Percentiles rank a stretch among this genome's conserved stretches.
These are phyloP conservation scores for Misgurnus mizolepis DNA, from an alignment of 2,113 vertebrate species.

Conservation along the genomic window DNA sequence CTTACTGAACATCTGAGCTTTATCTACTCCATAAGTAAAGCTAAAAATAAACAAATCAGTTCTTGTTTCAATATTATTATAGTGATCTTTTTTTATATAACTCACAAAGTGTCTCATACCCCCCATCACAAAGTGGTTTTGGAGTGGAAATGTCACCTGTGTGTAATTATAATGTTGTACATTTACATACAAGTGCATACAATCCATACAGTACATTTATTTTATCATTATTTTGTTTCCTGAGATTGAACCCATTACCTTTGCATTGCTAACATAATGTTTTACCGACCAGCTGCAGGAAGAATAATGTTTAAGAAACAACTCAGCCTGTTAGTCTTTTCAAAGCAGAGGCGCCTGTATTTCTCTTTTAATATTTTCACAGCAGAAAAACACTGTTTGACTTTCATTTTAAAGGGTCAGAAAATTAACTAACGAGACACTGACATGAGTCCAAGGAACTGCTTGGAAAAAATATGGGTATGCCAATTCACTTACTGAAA, in stretches of 20 bases:
- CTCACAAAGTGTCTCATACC: background rate
- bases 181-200: too few relatives aligned
- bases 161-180: too few relatives aligned
- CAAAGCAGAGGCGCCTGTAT: too few relatives aligned
- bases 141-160: background rate
- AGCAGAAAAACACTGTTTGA: background rate
- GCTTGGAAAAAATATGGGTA: background rate
- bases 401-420: background rate
- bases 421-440: background rate
- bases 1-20: background rate
- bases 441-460: background rate
- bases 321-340: too few relatives aligned
- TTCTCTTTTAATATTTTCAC: too few relatives aligned
- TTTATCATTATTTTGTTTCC: too few relatives aligned
- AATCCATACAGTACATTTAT: too few relatives aligned
- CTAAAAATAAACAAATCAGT: background rate
- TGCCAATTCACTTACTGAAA: background rate
- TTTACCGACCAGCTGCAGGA: too few relatives aligned
- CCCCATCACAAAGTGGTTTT: background rate
- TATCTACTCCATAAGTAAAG: background rate
- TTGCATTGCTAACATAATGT: too few relatives aligned
- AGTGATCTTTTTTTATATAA: background rate
- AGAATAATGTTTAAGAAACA: background rate
- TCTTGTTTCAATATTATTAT: background rate
- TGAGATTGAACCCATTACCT: too few relatives aligned